Evolutionary conservation across 2,113 vertebrate species (phyloP).

Genomic region (Probosciger aterrimus): DNA sequence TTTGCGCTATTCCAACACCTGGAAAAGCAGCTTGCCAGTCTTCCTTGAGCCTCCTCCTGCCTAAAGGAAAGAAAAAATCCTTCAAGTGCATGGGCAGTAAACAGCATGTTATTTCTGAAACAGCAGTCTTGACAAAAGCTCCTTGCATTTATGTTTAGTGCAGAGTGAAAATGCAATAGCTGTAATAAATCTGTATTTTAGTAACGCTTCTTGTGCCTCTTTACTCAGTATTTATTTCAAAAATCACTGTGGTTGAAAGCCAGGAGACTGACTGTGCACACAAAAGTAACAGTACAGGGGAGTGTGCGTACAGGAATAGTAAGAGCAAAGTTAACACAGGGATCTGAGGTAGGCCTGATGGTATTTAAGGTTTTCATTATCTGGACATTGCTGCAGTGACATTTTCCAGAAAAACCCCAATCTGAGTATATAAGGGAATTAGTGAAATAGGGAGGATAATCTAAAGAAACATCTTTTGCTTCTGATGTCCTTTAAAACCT

Average conservation of each 20-base stretch:
- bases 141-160: neutral
- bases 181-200: neutral
- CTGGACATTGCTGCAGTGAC: neutral
- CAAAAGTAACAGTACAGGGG: neutral
- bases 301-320: neutral
- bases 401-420: neutral
- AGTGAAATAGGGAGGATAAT: neutral
- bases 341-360: neutral
- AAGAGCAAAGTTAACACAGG: neutral
- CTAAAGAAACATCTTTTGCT: neutral
- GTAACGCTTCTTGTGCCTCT: neutral
- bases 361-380: neutral
- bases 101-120: neutral
- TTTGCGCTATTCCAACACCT: slow-evolving; percentile 56
- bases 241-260: neutral
- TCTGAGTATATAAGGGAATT: neutral
- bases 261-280: neutral
- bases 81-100: neutral
- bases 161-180: neutral
- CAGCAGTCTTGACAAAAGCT: neutral
- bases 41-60: neutral
- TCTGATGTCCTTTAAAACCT: neutral
- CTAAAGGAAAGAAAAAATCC: neutral
- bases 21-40: slow-evolving; percentile 46
- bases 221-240: neutral